Conservation (phyloP, 1,140 invertebrate species). For the Conus ventricosus region DNA sequence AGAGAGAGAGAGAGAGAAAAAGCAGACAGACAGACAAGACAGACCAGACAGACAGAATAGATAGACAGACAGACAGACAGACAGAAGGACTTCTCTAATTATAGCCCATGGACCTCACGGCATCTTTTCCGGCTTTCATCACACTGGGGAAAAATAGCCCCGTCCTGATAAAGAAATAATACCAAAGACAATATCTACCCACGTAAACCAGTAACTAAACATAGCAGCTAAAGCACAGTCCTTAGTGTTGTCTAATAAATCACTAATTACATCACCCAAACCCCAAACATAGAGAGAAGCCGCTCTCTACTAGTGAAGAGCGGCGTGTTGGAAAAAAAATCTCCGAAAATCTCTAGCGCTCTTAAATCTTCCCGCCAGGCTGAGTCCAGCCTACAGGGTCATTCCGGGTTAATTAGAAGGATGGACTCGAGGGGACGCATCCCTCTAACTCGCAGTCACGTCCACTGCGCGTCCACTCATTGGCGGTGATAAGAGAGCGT, state of each 20-base stretch:
- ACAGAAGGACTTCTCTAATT: not conserved
- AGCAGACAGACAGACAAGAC: not conserved
- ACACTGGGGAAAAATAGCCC: no score
- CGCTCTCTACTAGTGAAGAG: not conserved
- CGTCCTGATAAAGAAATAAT: no score
- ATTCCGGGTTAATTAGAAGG: not conserved
- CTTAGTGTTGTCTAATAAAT: not conserved
- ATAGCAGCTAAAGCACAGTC: no score
- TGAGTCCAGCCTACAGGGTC: not conserved
- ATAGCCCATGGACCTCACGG: no score
- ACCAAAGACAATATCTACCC: no score
- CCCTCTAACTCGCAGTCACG: not conserved
- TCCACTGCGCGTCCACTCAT: not conserved
- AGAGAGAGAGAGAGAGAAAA: not conserved
- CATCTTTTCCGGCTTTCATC: no score
- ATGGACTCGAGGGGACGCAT: not conserved
- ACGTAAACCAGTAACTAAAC: no score
- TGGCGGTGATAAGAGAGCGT: not conserved
- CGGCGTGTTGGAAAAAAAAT: not conserved
- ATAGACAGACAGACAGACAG: not conserved
- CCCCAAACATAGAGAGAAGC: not conserved
- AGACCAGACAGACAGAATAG: not conserved
- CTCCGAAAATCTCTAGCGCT: not conserved
- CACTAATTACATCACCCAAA: not conserved
- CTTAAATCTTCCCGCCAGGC: not conserved